Evolutionary conservation across 2,113 vertebrate species (phyloP).

Genomic region (Bombycilla garrulus): DNA sequence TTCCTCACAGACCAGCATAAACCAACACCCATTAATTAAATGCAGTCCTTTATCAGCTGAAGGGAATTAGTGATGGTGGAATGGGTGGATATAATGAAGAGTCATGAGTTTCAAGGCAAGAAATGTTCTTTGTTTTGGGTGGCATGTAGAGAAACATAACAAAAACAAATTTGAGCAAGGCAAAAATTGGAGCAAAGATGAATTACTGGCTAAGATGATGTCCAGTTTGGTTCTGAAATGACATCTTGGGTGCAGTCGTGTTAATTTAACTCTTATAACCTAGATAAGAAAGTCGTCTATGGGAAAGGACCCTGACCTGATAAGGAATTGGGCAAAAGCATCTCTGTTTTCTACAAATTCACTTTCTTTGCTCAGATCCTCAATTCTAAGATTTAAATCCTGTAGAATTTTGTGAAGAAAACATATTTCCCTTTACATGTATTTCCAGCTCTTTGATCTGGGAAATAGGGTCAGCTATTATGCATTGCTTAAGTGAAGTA

Average conservation of each 20-base stretch:
- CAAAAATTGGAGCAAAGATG: neutral
- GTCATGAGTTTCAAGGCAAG: neutral
- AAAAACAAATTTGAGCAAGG: neutral
- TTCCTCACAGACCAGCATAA: neutral
- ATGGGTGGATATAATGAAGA: neutral
- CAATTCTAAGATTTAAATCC: neutral
- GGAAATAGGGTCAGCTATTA: neutral
- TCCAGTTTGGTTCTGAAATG: neutral
- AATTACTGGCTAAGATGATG: neutral
- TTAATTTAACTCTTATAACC: neutral
- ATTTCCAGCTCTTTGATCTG: slow-evolving; percentile 31
- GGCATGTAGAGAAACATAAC: neutral
- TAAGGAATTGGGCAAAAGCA: neutral
- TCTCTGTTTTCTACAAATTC: neutral
- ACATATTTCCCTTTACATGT: neutral
- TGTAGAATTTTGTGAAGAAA: neutral
- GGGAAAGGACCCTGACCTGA: neutral
- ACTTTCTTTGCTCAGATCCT: neutral
- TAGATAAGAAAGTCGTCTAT: neutral
- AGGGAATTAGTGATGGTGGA: neutral
- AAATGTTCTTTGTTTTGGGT: neutral
- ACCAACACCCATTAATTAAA: neutral
- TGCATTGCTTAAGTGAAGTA: neutral
- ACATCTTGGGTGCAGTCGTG: neutral
- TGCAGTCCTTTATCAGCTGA: neutral